Evolutionary conservation across 2,888 invertebrate genomes (phyloP), one percentile per base, ranked within the genome.

Genomic region (Diogma glabrata): DNA sequence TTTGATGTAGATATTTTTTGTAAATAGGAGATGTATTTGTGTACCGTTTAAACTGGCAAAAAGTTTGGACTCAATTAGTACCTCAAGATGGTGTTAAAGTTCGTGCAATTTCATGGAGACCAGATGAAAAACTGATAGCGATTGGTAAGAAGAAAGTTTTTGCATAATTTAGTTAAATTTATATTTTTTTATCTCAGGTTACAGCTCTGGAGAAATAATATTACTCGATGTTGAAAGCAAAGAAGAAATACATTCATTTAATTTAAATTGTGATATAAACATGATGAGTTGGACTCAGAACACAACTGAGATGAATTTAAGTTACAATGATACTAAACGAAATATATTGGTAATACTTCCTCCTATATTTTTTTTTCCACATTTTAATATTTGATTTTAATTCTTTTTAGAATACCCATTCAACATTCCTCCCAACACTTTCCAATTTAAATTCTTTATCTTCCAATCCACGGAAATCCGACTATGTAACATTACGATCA

Each of bases 31-130:
- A 91, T 73, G 83, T 92, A 7, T 79, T 87, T 52, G 77, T 95
- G 43, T 90, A 94, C 64, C 79, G 95, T 56, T 72, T 95, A 26
- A 87, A 88, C 52, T 94, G 93, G 93, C 91, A 94, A 64, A 85
- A 87, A 69, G 92, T 94, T 8, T 94, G 94, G 84, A 79, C 79
- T 51, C 74, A 92, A 56, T 74, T 80, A 47, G 81, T 92, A 3
- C 84, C 83, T 4, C 80, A 79, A 56, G 90, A 93, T 65, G 79
- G 80, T 61, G 73, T 82, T 16, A 75, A 74, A 33, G 87, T 91
- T 1, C 79, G 77, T 54, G 83, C 85, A 10, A 76, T 96, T 63
- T 82, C 88, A 49, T 96, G 95, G 95, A 78, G 94, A 66, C 91
- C 93, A 7, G 95, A 96, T 76, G 94, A 95, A 58, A 92, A 92